Evolutionary conservation across 35 echinoderm and acorn worm species (phyloP), one percentile per base, ranked within the genome.

Genomic region (Diadema setosum): DNA sequence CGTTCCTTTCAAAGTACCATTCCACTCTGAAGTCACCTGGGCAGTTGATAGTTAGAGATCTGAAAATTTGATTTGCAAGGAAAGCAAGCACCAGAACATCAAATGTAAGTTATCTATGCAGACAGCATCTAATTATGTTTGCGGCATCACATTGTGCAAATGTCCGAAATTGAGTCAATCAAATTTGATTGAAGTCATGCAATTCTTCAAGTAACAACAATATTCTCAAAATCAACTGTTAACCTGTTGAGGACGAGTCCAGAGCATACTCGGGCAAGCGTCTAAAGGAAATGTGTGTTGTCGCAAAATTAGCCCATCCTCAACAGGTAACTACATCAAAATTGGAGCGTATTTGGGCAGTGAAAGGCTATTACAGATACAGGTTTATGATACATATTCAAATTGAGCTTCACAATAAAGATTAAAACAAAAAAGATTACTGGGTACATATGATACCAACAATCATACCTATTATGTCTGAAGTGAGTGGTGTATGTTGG

Each of bases 1-100:
- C 82, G 84, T 87, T 56, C 85, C 91, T 30, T 84, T 88, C 23
- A 65, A 84, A 42, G 82, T 39, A 84, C 88, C 88, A 94, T 50
- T 94, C 83, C 21, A 94, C 81, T 61, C 63, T 29, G 65, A 94
- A 94, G 40, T 75, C 64, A 16, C 86, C 91, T 26, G 41, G 41
- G 37, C 91, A 94, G 44, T 74, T 46, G 3, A 94, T 81, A 34
- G 78, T 41, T 21, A 93, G 65, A 11, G 83, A 81, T 81, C 90
- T 92, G 74, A 23, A 69, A 44, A 1, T 31, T 67, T 20, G 31
- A 67, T 67, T 23, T 0, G 3, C 12, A 67, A 55, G 21, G 21
- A 55, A 21, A 55, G 49, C 21, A 1, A 55, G 21, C 49, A 16
- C 14, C 1, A 55, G 49, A 55, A 55, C 49, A 55, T 2, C 1